Evolutionary conservation across 2,888 invertebrate genomes (phyloP).

Genomic region (Eupeodes latifasciatus): DNA sequence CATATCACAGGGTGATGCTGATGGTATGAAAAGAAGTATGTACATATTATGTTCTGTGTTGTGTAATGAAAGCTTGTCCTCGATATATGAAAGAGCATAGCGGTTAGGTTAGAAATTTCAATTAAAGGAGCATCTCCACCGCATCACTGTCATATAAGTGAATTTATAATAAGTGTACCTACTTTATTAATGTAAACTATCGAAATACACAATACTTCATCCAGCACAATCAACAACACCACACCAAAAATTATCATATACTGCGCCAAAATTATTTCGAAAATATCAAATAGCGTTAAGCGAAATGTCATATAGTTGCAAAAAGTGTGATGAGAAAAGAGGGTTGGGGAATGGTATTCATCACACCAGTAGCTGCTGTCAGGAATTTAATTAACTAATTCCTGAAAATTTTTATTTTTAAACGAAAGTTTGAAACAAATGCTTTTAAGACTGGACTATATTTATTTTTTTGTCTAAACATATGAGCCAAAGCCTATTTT

Average conservation of each 20-base stretch:
- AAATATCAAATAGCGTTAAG: conserved; percentile 19
- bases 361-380: too few species aligned
- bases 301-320: conserved; percentile 10
- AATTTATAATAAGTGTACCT: neutral
- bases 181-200: neutral
- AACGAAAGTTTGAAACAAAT: too few species aligned
- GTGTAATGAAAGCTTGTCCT: conserved; percentile 10
- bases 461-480: too few species aligned
- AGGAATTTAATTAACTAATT: too few species aligned
- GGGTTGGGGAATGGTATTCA: too few species aligned
- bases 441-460: too few species aligned
- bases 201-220: neutral
- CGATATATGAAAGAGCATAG: neutral
- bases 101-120: conserved; percentile 17
- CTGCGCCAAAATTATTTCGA: conserved; percentile 5
- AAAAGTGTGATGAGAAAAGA: neutral
- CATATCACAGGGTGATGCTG: neutral
- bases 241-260: neutral
- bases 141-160: neutral
- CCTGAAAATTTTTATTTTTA: too few species aligned
- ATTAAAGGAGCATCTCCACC: neutral
- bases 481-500: too few species aligned
- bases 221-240: neutral
- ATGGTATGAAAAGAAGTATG: neutral
- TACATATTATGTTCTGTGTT: neutral